A percentile compares a stretch with the other conserved stretches of the same genome.
Evolutionary conservation across 2,113 vertebrate genomes (phyloP).

Genomic region (Galemys pyrenaicus): DNA sequence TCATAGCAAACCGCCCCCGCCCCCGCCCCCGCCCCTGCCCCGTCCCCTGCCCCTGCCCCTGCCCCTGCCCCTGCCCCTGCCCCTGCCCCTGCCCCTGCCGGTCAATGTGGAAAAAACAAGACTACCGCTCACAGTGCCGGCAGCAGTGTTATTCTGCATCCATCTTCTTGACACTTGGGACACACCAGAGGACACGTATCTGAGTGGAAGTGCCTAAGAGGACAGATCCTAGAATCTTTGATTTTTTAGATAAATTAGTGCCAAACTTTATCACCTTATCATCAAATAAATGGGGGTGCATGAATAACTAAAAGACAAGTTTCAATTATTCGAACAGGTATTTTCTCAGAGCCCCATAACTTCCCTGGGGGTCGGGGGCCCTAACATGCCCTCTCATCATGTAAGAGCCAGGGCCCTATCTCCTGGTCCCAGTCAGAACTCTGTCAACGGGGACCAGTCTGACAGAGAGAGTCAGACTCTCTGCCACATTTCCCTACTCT

Average conservation of each 20-base stretch:
- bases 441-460: slow-evolving; percentile 11
- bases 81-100: too few relatives aligned
- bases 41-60: too few relatives aligned
- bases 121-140: neutral
- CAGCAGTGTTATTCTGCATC: neutral
- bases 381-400: neutral
- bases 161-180: neutral
- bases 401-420: neutral
- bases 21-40: too few relatives aligned
- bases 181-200: neutral
- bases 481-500: slow-evolving; percentile 11
- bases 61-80: too few relatives aligned
- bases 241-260: slow-evolving; percentile 55
- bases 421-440: neutral
- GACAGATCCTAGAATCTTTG: slow-evolving; percentile 22
- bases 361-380: neutral
- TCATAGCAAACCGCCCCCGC: neutral
- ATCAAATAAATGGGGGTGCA: slow-evolving; percentile 41
- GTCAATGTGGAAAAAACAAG: neutral
- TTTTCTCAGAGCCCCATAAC: neutral
- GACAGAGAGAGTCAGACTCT: too few relatives aligned
- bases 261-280: slow-evolving; percentile 46
- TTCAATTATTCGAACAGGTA: neutral
- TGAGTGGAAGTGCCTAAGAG: neutral
- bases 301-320: slow-evolving; percentile 49